Conservation (phyloP, 2,797 vertebrate genomes). For the Lutjanus campechanus region DNA sequence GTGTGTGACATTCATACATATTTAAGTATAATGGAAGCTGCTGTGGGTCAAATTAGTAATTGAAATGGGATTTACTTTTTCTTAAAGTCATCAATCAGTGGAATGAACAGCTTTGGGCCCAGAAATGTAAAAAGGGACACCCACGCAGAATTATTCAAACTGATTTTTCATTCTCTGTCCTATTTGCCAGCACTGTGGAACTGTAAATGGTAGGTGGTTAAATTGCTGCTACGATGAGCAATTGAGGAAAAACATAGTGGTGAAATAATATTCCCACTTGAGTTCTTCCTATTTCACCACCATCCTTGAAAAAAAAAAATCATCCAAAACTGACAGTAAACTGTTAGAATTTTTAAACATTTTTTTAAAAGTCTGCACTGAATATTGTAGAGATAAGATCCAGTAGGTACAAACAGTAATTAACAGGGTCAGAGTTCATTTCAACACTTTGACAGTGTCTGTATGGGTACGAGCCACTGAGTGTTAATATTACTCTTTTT, state of each 20-base stretch:
- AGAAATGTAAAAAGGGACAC: constrained; percentile 19
- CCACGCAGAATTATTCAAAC: constrained; percentile 36
- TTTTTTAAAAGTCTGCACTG: neutral
- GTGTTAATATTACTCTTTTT: neutral
- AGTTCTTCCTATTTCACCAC: constrained; percentile 1
- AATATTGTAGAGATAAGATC: neutral
- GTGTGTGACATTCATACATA: constrained; percentile 48
- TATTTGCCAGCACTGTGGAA: neutral
- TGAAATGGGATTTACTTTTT: constrained; percentile 56
- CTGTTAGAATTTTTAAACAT: neutral
- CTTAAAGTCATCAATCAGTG: constrained; percentile 50
- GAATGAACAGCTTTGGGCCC: constrained; percentile 37
- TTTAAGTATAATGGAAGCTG: constrained; percentile 37
- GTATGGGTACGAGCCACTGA: fast-evolving
- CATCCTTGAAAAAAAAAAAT: neutral
- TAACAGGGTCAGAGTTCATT: neutral
- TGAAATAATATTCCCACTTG: constrained; percentile 5
- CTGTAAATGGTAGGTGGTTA: constrained; percentile 21
- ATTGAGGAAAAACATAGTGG: neutral
- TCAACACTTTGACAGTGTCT: constrained; percentile 5
- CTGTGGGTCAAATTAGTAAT: constrained; percentile 56
- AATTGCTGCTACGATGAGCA: neutral
- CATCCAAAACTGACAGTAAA: constrained; percentile 16
- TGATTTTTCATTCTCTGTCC: constrained; percentile 10
- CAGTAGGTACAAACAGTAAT: constrained; percentile 8